Base-by-base conservation (phyloP, 2,113 vertebrate species). In the Talpa occidentalis region DNA sequence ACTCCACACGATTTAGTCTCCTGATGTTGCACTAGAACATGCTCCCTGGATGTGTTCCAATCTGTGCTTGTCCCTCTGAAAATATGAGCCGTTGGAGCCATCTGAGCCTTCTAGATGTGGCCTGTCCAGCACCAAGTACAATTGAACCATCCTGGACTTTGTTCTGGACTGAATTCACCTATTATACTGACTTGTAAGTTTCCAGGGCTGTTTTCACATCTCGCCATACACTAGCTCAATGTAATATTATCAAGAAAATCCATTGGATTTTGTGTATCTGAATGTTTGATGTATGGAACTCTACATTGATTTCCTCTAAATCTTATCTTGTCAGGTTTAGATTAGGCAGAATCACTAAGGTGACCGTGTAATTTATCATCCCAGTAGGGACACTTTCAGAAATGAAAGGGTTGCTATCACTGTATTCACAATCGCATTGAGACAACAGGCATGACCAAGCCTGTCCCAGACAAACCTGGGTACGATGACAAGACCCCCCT, bases 311-410 rank as follows among this genome's bases (percentile, higher is more conserved):
- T 94, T 91, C 42, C 60, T 37, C 67, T 83, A 56, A 84, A 40
- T 83, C 69, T 91, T 59, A 66, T 67, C 62, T 86, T 86, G 79
- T 74, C 16, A 28, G 30, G 10, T 93, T 95, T 37, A 66, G 49
- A 35, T 37, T 59, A 30, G 28, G 69, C 81, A 88, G 49, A 89
- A 93, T 67, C 82, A 44, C 78, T 79, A 74, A 69, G 35, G 73
- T 19, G 67, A 85, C 35, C 22, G 2, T 40, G 12, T 60, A 72
- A 79, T 82, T 88, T 69, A 60, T 82, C 69, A 91, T 70, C 59
- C 44, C 73, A 78, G 83, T 49, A 40, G 40, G 66, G 69, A 59
- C 64, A 62, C 1, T 42, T 90, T 49, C 35, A 24, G 54, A 19
- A 92, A 17, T 3, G 30, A 64, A 96, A 81, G 6, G 14, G 52